Base-by-base conservation (phyloP, 23 tunicate species). In the Styela plicata region DNA sequence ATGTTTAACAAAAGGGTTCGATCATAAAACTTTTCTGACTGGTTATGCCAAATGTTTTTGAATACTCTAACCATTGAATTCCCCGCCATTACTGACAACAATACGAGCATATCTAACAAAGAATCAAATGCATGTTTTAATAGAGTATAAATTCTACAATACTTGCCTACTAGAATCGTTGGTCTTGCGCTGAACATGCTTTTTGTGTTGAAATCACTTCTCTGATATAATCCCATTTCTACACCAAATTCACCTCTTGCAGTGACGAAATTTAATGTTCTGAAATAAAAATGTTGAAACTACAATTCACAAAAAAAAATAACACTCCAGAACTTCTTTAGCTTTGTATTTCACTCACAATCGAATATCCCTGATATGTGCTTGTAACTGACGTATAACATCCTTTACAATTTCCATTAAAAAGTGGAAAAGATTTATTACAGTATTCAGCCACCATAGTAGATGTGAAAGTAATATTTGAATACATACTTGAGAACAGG, bases 131-230 rank as follows among this genome's bases (percentile, higher is more conserved):
- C n/a, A n/a, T n/a, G n/a, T n/a, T n/a, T n/a, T n/a, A n/a, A n/a
- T n/a, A n/a, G n/a, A n/a, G n/a, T 67, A 27, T 25, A 67, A 19
- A 22, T 25, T 67, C 31, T 67, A 1, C 31, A 18, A 27, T 23
- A 33, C 91, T 33, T 77, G 82, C 96, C 90, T 13, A 86, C 87
- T 63, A 86, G 64, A 18, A 90, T 64, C 68, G 62, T 70, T 1
- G 96, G 96, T 63, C 81, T 82, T 26, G 36, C 29, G 17, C 96
- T 86, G 28, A 74, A 61, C 62, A 69, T 76, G 84, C 96, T 90
- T 57, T 86, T 86, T 16, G 90, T 80, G 64, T 86, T 80, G 67
- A 63, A 90, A 82, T 90, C 96, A 1, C 63, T 63, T 67, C 90
- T 34, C 65, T 86, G 90, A 66, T 74, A 90, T n/a, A 90, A 31